These are phyloP conservation scores for Lampropteryx suffumata DNA, from an alignment of 2,888 invertebrate species.

Conservation along the genomic window DNA sequence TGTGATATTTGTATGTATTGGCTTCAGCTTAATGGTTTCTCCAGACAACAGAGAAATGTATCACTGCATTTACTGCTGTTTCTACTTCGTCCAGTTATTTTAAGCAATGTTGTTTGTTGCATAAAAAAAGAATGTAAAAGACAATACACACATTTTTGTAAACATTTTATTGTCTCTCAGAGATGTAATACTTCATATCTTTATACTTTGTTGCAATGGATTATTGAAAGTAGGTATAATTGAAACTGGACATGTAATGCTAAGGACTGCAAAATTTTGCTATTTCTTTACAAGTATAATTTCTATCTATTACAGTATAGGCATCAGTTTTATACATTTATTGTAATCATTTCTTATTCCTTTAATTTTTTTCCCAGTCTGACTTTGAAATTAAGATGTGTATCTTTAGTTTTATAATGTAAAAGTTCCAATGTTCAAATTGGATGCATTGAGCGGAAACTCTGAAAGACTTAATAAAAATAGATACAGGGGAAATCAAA, in stretches of 20 bases:
- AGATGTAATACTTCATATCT: conserved; percentile 44
- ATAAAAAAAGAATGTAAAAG: conserved; percentile 48
- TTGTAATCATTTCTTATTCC: conserved; percentile 46
- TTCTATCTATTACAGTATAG: conserved; percentile 52
- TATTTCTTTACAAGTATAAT: conserved; percentile 66
- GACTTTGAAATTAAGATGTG: conserved; percentile 40
- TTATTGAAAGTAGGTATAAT: conserved; percentile 58
- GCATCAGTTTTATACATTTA: conserved; percentile 51
- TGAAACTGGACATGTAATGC: conserved; percentile 54
- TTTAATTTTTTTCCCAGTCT: conserved; percentile 47
- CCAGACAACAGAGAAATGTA: conserved; percentile 44
- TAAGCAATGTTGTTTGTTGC: conserved; percentile 54
- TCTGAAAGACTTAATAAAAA: conserved; percentile 42
- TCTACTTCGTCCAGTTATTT: conserved; percentile 23
- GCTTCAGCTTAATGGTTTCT: conserved; percentile 56
- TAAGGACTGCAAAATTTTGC: conserved; percentile 74
- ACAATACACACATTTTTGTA: conserved; percentile 56
- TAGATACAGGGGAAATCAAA: conserved; percentile 52
- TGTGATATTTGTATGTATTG: conserved; percentile 71
- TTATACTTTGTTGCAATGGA: conserved; percentile 59
- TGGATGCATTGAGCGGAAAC: conserved; percentile 37
- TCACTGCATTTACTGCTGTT: conserved; percentile 33
- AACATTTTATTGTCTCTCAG: conserved; percentile 54
- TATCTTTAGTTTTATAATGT: conserved; percentile 35
- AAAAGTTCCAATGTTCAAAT: conserved; percentile 34